A percentile compares a stretch with the other conserved stretches of the same genome.
phyloP scores from a whole-genome alignment of 1,140 invertebrate genomes.

The Forficula auricularia region DNA sequence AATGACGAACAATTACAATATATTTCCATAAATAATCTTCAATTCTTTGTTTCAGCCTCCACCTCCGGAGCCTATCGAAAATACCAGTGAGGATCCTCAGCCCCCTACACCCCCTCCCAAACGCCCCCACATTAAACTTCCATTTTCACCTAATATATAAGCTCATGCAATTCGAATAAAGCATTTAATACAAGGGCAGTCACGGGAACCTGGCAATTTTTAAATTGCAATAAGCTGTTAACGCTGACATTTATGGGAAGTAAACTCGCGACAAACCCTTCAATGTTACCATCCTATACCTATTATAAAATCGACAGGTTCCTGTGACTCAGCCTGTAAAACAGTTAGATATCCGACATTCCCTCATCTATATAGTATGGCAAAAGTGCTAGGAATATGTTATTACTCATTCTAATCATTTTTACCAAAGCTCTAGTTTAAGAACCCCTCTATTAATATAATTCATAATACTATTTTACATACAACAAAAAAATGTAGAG shows the following conservation, averaged over 20 bases:
- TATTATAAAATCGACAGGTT: too few relatives aligned
- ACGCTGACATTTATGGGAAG: too few relatives aligned
- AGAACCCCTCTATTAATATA: too few relatives aligned
- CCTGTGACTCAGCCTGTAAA: too few relatives aligned
- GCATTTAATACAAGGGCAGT: too few relatives aligned
- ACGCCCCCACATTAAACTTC: conserved; percentile 23
- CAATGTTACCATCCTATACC: too few relatives aligned
- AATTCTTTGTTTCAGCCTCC: conserved; percentile 16
- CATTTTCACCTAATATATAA: neutral
- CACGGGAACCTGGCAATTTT: too few relatives aligned
- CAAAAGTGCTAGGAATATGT: neutral
- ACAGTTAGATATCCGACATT: too few relatives aligned
- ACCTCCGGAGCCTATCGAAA: conserved; percentile 22
- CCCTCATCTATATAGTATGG: neutral
- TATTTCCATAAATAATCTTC: neutral
- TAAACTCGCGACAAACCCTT: too few relatives aligned
- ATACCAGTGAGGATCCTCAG: conserved; percentile 16
- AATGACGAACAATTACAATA: neutral
- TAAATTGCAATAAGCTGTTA: too few relatives aligned
- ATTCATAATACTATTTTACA: too few relatives aligned
- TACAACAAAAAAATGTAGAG: too few relatives aligned
- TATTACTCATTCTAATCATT: neutral
- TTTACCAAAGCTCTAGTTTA: neutral
- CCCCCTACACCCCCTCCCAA: conserved; percentile 40
- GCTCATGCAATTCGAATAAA: neutral